Evolutionary conservation across 2,888 invertebrate genomes (phyloP).

Genomic region (Zygaena filipendulae): DNA sequence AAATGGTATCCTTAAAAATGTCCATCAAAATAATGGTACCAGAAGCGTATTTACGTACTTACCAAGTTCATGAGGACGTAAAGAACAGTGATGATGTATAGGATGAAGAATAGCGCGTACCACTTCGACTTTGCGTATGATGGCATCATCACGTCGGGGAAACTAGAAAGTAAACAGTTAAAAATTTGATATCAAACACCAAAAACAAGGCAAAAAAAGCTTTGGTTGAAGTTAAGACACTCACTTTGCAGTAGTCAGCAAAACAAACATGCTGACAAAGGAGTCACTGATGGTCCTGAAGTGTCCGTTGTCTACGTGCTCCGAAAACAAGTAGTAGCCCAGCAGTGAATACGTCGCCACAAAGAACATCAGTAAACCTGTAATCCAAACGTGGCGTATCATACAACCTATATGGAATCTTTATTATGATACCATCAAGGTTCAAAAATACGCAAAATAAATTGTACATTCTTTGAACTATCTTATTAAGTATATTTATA

Average conservation of each 20-base stretch:
- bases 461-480: too few species aligned
- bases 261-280: slow-evolving; percentile 88
- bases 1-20: too few species aligned
- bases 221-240: slow-evolving; percentile 35
- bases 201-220: too few species aligned
- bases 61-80: slow-evolving; percentile 92
- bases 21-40: background rate
- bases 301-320: slow-evolving; percentile 77
- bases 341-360: slow-evolving; percentile 85
- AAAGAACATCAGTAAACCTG: slow-evolving; percentile 81
- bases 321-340: slow-evolving; percentile 85
- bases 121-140: slow-evolving; percentile 83
- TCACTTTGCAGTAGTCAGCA: slow-evolving; percentile 93
- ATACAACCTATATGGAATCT: too few species aligned
- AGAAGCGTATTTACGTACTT: too few species aligned
- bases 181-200: too few species aligned
- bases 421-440: too few species aligned
- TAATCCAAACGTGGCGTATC: too few species aligned
- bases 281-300: slow-evolving; percentile 83
- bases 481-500: too few species aligned
- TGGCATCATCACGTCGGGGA: slow-evolving; percentile 95
- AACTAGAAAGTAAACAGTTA: slow-evolving; percentile 74
- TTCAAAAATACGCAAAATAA: too few species aligned
- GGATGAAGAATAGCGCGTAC: slow-evolving; percentile 88
- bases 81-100: slow-evolving; percentile 85